phyloP scores from a whole-genome alignment of 2,888 invertebrate species.

The Fabriciana adippe region DNA sequence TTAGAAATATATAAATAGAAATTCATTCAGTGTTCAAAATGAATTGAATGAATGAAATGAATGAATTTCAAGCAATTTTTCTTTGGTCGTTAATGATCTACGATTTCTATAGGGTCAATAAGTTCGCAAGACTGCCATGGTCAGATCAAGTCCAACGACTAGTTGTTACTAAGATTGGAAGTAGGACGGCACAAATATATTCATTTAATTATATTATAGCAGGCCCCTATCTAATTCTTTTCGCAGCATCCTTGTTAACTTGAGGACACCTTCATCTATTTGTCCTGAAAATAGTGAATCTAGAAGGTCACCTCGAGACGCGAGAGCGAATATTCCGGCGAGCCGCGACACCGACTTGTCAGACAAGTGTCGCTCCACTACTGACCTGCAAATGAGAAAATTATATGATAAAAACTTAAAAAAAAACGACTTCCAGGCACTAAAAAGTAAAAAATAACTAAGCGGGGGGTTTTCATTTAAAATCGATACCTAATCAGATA shows the following conservation, averaged over 20 bases:
- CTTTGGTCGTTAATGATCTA: not conserved
- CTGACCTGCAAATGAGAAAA: slow-evolving; percentile 69
- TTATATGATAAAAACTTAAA: no score
- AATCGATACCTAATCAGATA: no score
- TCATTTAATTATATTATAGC: slow-evolving; percentile 58
- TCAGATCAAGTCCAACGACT: slow-evolving; percentile 19
- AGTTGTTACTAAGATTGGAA: slow-evolving; percentile 45
- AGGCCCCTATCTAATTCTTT: slow-evolving; percentile 74
- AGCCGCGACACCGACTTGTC: slow-evolving; percentile 91
- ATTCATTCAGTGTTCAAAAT: not conserved
- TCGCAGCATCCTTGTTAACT: slow-evolving; percentile 72
- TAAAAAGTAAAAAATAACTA: no score
- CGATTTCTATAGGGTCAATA: slow-evolving; percentile 7
- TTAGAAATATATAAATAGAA: not conserved
- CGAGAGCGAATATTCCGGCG: slow-evolving; percentile 86
- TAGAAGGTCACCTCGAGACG: slow-evolving; percentile 68
- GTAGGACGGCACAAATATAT: slow-evolving; percentile 65
- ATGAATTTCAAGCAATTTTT: not conserved
- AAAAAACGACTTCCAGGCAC: no score
- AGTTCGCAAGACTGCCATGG: not conserved
- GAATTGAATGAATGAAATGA: not conserved
- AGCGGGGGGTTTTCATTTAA: no score
- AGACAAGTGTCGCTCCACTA: slow-evolving; percentile 91
- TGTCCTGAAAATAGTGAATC: slow-evolving; percentile 73
- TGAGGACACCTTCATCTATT: slow-evolving; percentile 70